Evolutionary conservation across 2,797 vertebrate species (phyloP), one percentile per base, ranked within the genome.

Genomic region (Lacerta viridis): DNA sequence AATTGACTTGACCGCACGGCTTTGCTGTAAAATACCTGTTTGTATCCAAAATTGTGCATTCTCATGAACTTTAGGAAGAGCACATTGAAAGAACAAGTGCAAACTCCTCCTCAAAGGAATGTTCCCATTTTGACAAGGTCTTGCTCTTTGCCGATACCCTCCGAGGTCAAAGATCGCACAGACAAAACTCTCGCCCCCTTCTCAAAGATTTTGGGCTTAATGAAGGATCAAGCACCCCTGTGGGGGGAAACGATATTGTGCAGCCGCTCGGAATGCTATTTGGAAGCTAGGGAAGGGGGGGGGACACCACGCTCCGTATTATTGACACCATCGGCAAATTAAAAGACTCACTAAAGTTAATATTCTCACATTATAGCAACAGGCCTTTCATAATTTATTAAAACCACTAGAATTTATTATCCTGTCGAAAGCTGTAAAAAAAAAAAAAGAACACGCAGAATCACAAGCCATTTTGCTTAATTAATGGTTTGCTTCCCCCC

Each of bases 401-500:
- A 94, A 95, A 93, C 83, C 71, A 92, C 90, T 79, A 88, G 1
- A 41, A 94, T 95, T 95, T 95, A 95, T 95, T 94, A 95, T 79
- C 64, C 39, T 77, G 55, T 87, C 93, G 92, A 92, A 83, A 74
- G 71, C 71, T 77, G 85, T n/a, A 59, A 88, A 88, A 78, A 55
- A 41, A n/a, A 55, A 87, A 87, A 66, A 23, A 17, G 23, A 90
- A 87, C 74, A 86, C 89, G 50, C 75, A 83, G 90, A 87, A 93
- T 94, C 88, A 93, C 80, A 88, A 96, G 87, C 89, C 87, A 8
- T 80, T 92, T 76, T 92, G 83, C 87, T 94, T 93, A 89, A 88
- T 87, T 39, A 92, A 92, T 85, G 27, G 86, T 66, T 94, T 95
- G 92, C 93, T 90, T 64, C 20, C 5, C 2, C 5, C 61, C 18